Evolutionary conservation across 2,797 vertebrate species (phyloP), one percentile per base, ranked within the genome.

Genomic region (Aulostomus chinensis): DNA sequence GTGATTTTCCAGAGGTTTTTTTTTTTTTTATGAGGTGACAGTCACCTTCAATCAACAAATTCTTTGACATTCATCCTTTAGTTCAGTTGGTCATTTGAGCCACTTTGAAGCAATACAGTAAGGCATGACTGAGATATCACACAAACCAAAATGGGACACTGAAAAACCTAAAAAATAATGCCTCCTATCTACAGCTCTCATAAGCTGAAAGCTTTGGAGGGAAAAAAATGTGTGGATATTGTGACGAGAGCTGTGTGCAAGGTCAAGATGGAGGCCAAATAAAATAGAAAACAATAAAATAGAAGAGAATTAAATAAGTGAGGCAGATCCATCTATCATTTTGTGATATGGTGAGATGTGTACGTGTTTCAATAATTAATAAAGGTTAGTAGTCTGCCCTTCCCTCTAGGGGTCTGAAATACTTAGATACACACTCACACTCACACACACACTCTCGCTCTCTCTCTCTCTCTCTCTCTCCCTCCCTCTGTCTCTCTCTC

Each of bases 341-440:
- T 47, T 39, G 39, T 58, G 41, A 68, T 46, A 53, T 51, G 67
- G 58, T 43, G 69, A 47, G 39, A 46, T 75, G 51, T 58, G 33
- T 60, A 4, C 65, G 37, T 89, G 86, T 88, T 88, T 94, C 90
- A 93, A 94, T 96, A 93, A 94, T 93, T 94, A 93, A 95, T 94
- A 93, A 93, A 93, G 93, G 91, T 88, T 82, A 89, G 84, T 73
- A 65, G 82, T 84, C 78, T 72, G 78, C 12, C 56, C 80, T 61
- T 86, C 40, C 38, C 75, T 81, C 58, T 47, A 74, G 57, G 58
- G 54, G 45, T 70, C 55, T 61, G 39, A 35, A 64, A 78, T 59
- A 16, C 46, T 50, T 14, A 20, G 18, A 22, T 40, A 51, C 24
- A 47, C 36, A 1, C 22, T 29, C 37, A 24, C 22, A 12, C 29